Evolutionary conservation across 2,797 vertebrate genomes (phyloP), one percentile per base, ranked within the genome.

Genomic region (Catamblyrhynchus diadema): DNA sequence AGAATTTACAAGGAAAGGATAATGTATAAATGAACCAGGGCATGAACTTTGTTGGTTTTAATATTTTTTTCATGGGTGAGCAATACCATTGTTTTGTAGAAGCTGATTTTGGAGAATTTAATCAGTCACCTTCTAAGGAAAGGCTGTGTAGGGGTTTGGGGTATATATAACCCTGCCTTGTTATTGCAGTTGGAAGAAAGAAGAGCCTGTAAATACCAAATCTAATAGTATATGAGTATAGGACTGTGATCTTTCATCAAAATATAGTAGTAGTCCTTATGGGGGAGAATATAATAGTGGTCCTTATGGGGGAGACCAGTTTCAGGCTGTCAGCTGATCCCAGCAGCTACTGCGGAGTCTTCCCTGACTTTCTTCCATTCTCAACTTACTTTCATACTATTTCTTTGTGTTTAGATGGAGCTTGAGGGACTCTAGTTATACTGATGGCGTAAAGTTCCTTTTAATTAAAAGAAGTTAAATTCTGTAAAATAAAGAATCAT

Each of bases 271-370:
- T 32, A 9, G 50, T 35, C 22, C 10, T 44, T 27, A 8, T 0
- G 0, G 7, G 14, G 4, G 7, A 32, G 7, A 32, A 51, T 51
- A 22, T 54, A 54, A n/a, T n/a, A 33, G 32, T 15, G 32, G 21
- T 37, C 10, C 13, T 45, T 28, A 8, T 0, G 0, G 5, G 12
- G 2, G 5, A n/a, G 5, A 37, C n/a, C 23, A 18, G 5, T 12
- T 62, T 51, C 20, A 57, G 45, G 39, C 14, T 42, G 16, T 12
- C 28, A 25, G 33, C 28, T 51, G n/a, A 64, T 71, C n/a, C 12
- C 50, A 37, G 24, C 30, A 65, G 10, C 28, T 57, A 44, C 4
- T 32, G 4, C 9, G 20, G 20, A 45, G 14, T 33, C 20, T 45
- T 50, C 35, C 8, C 56, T 56, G 16, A n/a, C 16, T 69, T 62